These are phyloP conservation scores for Leucophenga maculata DNA, from an alignment of 2,888 invertebrate species.

Conservation along the genomic window DNA sequence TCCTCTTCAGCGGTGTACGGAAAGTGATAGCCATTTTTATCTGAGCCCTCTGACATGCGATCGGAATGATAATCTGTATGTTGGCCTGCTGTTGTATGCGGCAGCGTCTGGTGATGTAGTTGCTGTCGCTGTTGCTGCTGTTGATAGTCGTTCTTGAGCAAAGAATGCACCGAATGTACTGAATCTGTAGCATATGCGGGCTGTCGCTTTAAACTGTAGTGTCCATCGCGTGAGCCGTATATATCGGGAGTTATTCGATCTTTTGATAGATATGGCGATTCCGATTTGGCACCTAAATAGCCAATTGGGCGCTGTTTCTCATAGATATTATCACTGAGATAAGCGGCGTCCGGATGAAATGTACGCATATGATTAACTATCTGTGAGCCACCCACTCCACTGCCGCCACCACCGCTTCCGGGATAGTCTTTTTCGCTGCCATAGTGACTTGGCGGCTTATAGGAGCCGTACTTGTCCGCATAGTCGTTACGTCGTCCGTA, in stretches of 20 bases:
- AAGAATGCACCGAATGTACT: constrained; percentile 71
- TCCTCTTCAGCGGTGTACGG: constrained; percentile 89
- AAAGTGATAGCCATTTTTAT: constrained; percentile 86
- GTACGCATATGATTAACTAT: constrained; percentile 71
- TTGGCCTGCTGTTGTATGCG: constrained; percentile 50
- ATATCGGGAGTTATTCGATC: constrained; percentile 71
- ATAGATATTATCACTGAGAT: constrained; percentile 70
- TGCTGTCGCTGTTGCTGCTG: constrained; percentile 68
- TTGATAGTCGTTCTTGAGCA: constrained; percentile 71
- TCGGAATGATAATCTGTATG: constrained; percentile 74
- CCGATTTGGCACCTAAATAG: constrained; percentile 66
- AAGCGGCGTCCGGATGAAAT: constrained; percentile 69
- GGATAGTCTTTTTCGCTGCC: constrained; percentile 71
- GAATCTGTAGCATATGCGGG: constrained; percentile 66
- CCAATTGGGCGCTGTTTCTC: constrained; percentile 69
- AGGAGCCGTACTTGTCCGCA: constrained; percentile 69
- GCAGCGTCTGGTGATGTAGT: constrained; percentile 69
- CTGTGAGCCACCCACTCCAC: constrained; percentile 63
- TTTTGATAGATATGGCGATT: constrained; percentile 71
- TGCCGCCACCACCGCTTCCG: constrained; percentile 43
- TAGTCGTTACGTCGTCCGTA: constrained; percentile 69
- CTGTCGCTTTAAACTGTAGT: constrained; percentile 69
- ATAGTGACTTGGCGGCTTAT: constrained; percentile 70
- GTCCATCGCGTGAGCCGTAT: constrained; percentile 70
- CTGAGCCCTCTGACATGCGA: constrained; percentile 80